phyloP scores from a whole-genome alignment of 2,888 invertebrate genomes.

The Camptogramma bilineatum region DNA sequence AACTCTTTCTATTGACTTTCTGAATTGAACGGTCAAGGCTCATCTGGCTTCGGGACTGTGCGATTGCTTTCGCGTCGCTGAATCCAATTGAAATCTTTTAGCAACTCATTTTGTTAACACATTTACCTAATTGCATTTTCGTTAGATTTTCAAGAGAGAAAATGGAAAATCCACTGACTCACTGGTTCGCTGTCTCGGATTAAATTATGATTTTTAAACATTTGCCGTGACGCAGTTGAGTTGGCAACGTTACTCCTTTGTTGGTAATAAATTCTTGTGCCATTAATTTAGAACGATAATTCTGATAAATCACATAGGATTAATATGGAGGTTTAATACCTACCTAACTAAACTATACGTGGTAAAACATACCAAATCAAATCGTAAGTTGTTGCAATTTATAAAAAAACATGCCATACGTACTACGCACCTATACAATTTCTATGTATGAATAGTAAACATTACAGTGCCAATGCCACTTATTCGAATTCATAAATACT shows the following conservation, averaged over 20 bases:
- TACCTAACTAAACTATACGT: background rate
- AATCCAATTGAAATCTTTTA: slow-evolving; percentile 17
- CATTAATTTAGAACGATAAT: background rate
- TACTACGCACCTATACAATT: no score
- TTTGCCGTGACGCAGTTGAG: slow-evolving; percentile 43
- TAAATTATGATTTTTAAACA: slow-evolving; percentile 41
- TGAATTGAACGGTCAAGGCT: slow-evolving; percentile 54
- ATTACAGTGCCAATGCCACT: no score
- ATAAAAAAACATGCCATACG: no score
- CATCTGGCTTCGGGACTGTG: slow-evolving; percentile 8
- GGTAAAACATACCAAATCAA: no score
- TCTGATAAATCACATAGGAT: slow-evolving; percentile 5
- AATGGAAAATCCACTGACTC: slow-evolving; percentile 50
- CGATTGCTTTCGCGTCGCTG: slow-evolving; percentile 6
- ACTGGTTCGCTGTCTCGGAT: slow-evolving; percentile 37
- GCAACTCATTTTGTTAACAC: slow-evolving; percentile 6
- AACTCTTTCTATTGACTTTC: slow-evolving; percentile 56
- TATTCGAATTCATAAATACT: no score
- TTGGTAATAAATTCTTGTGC: slow-evolving; percentile 6
- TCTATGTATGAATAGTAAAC: no score
- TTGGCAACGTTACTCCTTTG: slow-evolving; percentile 45
- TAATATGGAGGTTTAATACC: background rate
- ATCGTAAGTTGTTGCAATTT: no score
- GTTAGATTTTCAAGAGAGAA: slow-evolving; percentile 30
- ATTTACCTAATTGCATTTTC: background rate